phyloP scores from a whole-genome alignment of 2,888 invertebrate species.

The Drosophila paracracens region DNA sequence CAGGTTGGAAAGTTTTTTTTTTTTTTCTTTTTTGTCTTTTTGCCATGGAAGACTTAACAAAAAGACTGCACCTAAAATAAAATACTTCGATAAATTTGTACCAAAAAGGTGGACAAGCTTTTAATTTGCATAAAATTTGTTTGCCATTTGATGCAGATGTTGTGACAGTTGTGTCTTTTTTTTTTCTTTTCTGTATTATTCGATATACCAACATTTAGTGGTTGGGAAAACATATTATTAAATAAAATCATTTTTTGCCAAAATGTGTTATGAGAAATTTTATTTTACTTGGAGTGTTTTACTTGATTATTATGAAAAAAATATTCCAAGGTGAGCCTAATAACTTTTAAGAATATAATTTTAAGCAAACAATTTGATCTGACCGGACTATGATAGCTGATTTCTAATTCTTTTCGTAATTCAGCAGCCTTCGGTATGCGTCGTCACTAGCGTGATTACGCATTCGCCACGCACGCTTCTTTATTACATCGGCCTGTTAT shows the following conservation, averaged over 20 bases:
- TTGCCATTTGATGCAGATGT: slow-evolving; percentile 20
- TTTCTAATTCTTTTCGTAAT: not conserved
- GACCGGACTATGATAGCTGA: not conserved
- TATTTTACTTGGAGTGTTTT: not conserved
- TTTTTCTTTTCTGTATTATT: not conserved
- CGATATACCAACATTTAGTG: not conserved
- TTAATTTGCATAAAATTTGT: slow-evolving; percentile 61
- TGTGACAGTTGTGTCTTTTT: not conserved
- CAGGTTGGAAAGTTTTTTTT: slow-evolving; percentile 1
- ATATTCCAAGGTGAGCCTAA: not conserved
- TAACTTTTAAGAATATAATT: not conserved
- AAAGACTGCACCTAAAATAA: slow-evolving; percentile 15
- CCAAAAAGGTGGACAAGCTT: slow-evolving; percentile 34
- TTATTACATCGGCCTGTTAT: slow-evolving; percentile 57
- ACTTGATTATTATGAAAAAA: not conserved
- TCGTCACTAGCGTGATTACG: slow-evolving; percentile 6
- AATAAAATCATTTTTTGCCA: not conserved
- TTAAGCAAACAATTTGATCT: not conserved
- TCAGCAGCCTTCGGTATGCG: not conserved
- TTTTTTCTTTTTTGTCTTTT: not conserved
- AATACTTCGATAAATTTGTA: slow-evolving; percentile 44
- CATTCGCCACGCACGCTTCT: slow-evolving; percentile 26
- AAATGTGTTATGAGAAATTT: not conserved
- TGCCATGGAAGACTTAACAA: not conserved
- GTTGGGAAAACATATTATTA: not conserved